A percentile compares a stretch with the other conserved stretches of the same genome.
Conservation (phyloP, 2,888 invertebrate genomes). For the Pocota personata region DNA sequence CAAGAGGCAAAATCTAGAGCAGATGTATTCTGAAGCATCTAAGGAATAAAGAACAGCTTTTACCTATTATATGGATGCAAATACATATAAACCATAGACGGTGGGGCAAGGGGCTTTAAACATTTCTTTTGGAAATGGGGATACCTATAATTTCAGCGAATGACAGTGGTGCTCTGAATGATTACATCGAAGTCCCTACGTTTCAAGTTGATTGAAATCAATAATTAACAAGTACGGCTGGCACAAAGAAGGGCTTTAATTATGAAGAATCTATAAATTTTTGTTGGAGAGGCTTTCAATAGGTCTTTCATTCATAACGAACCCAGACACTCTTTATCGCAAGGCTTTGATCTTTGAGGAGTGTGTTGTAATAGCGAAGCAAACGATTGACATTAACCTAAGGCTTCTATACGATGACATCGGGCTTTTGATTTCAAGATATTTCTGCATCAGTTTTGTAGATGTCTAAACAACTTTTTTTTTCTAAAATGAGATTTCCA, state of each 20-base stretch:
- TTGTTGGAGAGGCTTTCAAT: not conserved
- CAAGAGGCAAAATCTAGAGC: conserved; percentile 40
- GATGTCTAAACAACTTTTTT: too few species aligned
- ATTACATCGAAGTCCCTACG: not conserved
- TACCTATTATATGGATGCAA: conserved; percentile 15
- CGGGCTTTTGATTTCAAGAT: too few species aligned
- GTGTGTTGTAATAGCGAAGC: too few species aligned
- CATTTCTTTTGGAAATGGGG: not conserved
- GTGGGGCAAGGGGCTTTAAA: not conserved
- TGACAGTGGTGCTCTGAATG: not conserved
- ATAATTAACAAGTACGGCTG: not conserved
- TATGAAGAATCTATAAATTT: not conserved
- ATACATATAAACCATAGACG: not conserved
- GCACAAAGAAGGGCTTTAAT: not conserved
- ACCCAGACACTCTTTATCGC: too few species aligned
- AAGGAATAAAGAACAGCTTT: conserved; percentile 22
- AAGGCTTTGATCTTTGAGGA: too few species aligned
- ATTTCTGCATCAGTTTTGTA: too few species aligned
- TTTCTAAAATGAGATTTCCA: too few species aligned
- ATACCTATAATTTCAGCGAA: not conserved
- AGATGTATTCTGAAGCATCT: conserved; percentile 4
- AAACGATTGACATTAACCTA: too few species aligned
- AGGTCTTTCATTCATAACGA: too few species aligned
- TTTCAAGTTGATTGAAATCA: not conserved
- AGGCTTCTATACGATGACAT: too few species aligned